A percentile compares a stretch with the other conserved stretches of the same genome.
Evolutionary conservation across 2,888 invertebrate genomes (phyloP).

Genomic region (Clostera curtula): DNA sequence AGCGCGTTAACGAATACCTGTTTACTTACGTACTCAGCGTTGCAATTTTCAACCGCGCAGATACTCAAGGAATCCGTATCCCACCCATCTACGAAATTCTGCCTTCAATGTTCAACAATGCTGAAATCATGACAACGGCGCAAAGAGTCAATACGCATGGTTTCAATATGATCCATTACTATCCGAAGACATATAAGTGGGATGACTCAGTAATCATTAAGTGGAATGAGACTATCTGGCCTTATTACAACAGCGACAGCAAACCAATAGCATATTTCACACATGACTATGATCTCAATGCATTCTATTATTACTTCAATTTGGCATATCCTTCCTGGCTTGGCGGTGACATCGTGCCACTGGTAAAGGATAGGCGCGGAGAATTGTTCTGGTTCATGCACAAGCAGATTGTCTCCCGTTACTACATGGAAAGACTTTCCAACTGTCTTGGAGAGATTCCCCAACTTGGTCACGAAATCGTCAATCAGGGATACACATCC

Average conservation of each 20-base stretch:
- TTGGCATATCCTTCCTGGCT: constrained; percentile 80
- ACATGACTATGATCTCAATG: constrained; percentile 81
- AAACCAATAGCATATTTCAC: constrained; percentile 79
- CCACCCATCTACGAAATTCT: constrained; percentile 83
- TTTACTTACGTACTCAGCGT: constrained; percentile 78
- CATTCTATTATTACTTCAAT: constrained; percentile 77
- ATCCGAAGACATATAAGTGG: constrained; percentile 46
- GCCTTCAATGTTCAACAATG: constrained; percentile 82
- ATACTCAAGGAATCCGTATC: constrained; percentile 77
- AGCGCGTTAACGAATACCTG: constrained; percentile 80
- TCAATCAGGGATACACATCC: constrained; percentile 77
- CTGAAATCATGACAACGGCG: constrained; percentile 79
- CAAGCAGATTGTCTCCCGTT: constrained; percentile 81
- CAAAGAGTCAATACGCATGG: constrained; percentile 73
- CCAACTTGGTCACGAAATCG: constrained; percentile 67
- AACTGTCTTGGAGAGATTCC: constrained; percentile 80
- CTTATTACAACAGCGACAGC: constrained; percentile 71
- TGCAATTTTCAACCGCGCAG: constrained; percentile 77
- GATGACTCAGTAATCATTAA: constrained; percentile 72
- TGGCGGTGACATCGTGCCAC: constrained; percentile 65
- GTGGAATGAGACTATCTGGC: constrained; percentile 77
- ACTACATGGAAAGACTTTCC: constrained; percentile 84
- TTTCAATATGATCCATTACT: constrained; percentile 36
- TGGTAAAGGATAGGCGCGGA: constrained; percentile 76
- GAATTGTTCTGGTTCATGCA: constrained; percentile 75